phyloP scores from a whole-genome alignment of 2,113 vertebrate genomes.

The Willisornis vidua region DNA sequence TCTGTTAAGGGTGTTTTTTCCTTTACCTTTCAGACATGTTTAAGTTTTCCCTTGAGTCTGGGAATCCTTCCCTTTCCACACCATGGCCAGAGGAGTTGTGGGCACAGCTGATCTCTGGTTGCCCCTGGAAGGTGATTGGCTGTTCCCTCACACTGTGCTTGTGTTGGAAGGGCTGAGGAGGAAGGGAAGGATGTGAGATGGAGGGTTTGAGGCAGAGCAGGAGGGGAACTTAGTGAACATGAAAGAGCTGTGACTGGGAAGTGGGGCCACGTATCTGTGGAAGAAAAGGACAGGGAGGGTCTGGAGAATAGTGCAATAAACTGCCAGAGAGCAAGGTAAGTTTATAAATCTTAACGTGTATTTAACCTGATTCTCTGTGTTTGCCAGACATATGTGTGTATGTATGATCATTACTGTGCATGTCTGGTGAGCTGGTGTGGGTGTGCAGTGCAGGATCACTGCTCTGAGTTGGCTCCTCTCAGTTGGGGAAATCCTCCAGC shows the following conservation, averaged over 20 bases:
- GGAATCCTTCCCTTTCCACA: background rate
- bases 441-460: background rate
- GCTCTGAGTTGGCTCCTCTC: background rate
- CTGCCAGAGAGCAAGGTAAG: background rate
- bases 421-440: background rate
- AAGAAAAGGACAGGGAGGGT: background rate
- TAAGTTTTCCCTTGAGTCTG: background rate
- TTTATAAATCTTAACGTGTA: background rate
- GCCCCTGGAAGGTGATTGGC: background rate
- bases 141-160: rapidly evolving
- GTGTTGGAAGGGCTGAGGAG: background rate
- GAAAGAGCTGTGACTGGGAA: background rate
- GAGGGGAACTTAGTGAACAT: rapidly evolving
- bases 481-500: background rate
- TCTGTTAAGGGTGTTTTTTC: background rate
- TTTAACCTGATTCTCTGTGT: background rate
- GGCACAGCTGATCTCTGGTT: background rate
- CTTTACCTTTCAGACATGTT: background rate
- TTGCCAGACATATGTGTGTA: rapidly evolving
- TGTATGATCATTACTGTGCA: rapidly evolving
- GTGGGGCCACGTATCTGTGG: rapidly evolving
- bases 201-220: background rate
- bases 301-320: background rate
- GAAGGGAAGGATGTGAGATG: background rate
- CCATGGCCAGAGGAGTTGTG: background rate